Conservation (phyloP, 1,140 invertebrate genomes). For the Drosophila prosaltans region DNA sequence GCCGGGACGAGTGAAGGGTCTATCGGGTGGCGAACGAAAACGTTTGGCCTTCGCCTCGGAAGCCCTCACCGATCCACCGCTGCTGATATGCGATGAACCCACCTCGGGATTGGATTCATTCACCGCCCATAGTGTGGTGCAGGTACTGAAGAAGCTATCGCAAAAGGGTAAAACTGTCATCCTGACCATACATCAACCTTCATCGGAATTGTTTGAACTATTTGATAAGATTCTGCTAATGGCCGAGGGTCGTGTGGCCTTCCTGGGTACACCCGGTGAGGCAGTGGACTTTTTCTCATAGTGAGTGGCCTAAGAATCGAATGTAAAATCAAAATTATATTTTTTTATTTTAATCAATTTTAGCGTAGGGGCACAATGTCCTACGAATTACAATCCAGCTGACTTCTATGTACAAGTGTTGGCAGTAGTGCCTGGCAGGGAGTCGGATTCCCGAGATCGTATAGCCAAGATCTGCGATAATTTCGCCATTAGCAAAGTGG, state of each 20-base stretch:
- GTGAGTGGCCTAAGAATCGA: constrained; percentile 84
- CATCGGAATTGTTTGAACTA: constrained; percentile 95
- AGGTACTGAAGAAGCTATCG: constrained; percentile 91
- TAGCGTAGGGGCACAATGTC: constrained; percentile 90
- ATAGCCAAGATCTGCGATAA: constrained; percentile 91
- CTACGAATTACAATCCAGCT: constrained; percentile 96
- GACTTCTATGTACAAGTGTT: constrained; percentile 97
- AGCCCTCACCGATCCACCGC: constrained; percentile 95
- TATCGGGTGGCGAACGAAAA: constrained; percentile 98
- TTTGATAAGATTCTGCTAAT: constrained; percentile 96
- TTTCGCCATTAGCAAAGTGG: constrained; percentile 86
- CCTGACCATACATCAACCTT: constrained; percentile 98
- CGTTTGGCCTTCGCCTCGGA: constrained; percentile 97
- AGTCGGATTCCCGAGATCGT: constrained; percentile 89
- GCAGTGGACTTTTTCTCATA: constrained; percentile 92
- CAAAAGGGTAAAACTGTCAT: constrained; percentile 95
- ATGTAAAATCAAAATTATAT: too few species aligned
- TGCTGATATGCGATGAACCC: constrained; percentile 99
- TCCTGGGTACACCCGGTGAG: constrained; percentile 91
- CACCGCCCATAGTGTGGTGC: constrained; percentile 94
- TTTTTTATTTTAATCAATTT: neutral
- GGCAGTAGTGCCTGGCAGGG: constrained; percentile 92
- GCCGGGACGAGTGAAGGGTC: constrained; percentile 93
- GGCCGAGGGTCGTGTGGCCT: constrained; percentile 96
- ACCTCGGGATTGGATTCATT: constrained; percentile 95